Conservation (phyloP, 2,797 vertebrate genomes). For the Hyperoplus immaculatus region DNA sequence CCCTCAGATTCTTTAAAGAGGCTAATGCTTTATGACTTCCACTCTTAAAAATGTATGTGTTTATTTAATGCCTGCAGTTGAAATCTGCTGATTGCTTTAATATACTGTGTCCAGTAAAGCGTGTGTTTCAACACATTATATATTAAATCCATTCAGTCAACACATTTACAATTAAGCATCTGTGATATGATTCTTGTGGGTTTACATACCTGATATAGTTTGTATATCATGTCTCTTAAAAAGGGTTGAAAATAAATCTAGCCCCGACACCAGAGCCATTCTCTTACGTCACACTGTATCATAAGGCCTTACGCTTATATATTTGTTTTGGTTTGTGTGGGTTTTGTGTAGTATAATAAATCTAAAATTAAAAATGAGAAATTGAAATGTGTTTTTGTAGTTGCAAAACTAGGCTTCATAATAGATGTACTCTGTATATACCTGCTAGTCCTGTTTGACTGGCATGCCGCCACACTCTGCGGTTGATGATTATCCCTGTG, state of each 20-base stretch:
- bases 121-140: too few species aligned
- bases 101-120: too few species aligned
- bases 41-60: too few species aligned
- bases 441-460: not conserved
- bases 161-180: conserved; percentile 41
- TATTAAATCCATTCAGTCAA: too few species aligned
- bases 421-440: not conserved
- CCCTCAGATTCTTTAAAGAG: too few species aligned
- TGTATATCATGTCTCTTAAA: not conserved
- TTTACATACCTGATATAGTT: too few species aligned
- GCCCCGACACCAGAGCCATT: too few species aligned
- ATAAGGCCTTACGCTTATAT: not conserved
- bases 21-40: too few species aligned
- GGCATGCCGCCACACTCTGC: not conserved
- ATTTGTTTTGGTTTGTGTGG: not conserved
- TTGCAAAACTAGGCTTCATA: not conserved
- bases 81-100: too few species aligned
- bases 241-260: not conserved
- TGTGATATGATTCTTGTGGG: not conserved
- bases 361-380: not conserved
- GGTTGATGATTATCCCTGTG: conserved; percentile 50
- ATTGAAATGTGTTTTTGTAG: not conserved
- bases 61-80: too few species aligned
- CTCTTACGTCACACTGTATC: not conserved
- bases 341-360: not conserved